phyloP scores from a whole-genome alignment of 2,797 vertebrate species.

The Galago senegalensis region DNA sequence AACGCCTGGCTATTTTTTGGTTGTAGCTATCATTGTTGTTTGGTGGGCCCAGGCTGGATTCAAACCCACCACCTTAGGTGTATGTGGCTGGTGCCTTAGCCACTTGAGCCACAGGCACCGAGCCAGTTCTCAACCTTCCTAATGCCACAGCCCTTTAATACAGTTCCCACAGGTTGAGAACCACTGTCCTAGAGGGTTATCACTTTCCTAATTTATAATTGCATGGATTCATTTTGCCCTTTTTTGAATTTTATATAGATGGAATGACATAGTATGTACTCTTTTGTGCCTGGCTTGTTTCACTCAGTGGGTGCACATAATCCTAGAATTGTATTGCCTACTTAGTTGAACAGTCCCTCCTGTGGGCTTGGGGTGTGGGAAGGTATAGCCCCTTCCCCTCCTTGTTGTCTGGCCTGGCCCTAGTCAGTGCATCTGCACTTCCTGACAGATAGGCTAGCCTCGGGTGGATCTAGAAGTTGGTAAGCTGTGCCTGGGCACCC shows the following conservation, averaged over 20 bases:
- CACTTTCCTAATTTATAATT: neutral
- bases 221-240: neutral
- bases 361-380: neutral
- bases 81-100: too few relatives aligned
- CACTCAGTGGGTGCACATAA: neutral
- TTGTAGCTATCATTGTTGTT: too few relatives aligned
- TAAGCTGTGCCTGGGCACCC: neutral
- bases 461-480: neutral
- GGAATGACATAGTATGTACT: neutral
- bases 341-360: neutral
- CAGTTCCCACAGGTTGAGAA: too few relatives aligned
- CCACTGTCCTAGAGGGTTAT: neutral
- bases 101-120: too few relatives aligned
- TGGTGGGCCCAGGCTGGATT: too few relatives aligned
- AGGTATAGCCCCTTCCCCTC: neutral
- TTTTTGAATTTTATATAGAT: neutral
- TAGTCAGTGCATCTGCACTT: neutral
- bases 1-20: too few relatives aligned
- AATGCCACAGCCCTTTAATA: too few relatives aligned
- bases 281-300: neutral
- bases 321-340: neutral
- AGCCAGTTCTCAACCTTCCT: too few relatives aligned
- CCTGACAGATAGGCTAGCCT: neutral
- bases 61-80: too few relatives aligned
- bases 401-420: accelerated